Evolutionary conservation across 30 jellyfish, hydroid and myxozoan genomes (phyloP), one percentile per base, ranked within the genome.

Genomic region (Phacellophora camtschatica): DNA sequence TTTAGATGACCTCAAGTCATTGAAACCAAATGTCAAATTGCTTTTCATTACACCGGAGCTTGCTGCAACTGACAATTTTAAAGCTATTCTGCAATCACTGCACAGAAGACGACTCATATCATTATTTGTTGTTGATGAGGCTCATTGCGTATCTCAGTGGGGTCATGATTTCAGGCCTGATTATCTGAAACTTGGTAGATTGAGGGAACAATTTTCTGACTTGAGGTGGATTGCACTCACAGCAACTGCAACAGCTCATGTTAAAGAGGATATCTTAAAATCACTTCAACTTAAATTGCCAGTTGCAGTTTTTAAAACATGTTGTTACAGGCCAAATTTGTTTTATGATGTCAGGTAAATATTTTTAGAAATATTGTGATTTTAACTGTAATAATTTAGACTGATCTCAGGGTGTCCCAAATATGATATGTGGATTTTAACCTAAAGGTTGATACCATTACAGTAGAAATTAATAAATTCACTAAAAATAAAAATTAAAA

Each of bases 141-240:
- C 99, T 4, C 99, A 95, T 71, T 95, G 99, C 69, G 96, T 95
- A 5, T 87, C 97, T 20, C 97, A 81, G 29, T 95, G 99, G 99
- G 99, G 99, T 9, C 99, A 95, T 88, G 99, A 95, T 57, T 95
- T 95, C 45, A 56, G 99, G 37, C 99, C 99, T 18, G 90, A 77
- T 37, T 94, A 94, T 51, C 37, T 86, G 58, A 94, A 94, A 58
- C 90, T 94, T n/a, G 99, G 97, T 4, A 87, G 63, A 27, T 33
- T 94, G 2, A 64, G 99, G 23, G 73, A 83, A 49, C 82, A 66
- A 4, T 88, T 80, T 65, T 50, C 83, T 59, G 97, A 84, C 24
- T 12, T 61, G 1, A 55, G 56, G 20, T 94, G 99, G 97, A 50
- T 94, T 29, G 99, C 97, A 2, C 67, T 94, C 20, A 86, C 99